Percentiles rank a stretch among this genome's conserved stretches.
phyloP scores from a whole-genome alignment of 2,888 invertebrate genomes.

The Drosophila suboccidentalis region DNA sequence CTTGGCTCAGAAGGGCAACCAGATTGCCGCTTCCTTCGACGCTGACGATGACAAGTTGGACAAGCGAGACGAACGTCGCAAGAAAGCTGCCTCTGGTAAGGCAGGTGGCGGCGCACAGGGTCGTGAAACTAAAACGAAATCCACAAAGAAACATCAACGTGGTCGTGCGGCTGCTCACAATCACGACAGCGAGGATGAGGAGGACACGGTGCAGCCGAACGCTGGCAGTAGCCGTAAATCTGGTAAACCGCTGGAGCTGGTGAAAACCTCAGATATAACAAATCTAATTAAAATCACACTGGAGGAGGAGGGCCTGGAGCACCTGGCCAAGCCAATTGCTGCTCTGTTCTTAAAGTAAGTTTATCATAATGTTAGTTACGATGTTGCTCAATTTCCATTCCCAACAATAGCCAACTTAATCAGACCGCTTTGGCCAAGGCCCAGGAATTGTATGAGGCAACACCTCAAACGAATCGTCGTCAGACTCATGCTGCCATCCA shows the following conservation, averaged over 20 bases:
- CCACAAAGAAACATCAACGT: constrained; percentile 92
- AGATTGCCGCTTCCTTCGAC: constrained; percentile 55
- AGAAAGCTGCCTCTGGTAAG: constrained; percentile 95
- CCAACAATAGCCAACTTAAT: constrained; percentile 87
- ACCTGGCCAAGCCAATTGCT: constrained; percentile 90
- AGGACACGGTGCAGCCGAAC: constrained; percentile 85
- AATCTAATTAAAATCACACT: constrained; percentile 87
- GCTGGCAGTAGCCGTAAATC: constrained; percentile 84
- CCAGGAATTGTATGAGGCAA: constrained; percentile 91
- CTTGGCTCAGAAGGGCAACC: constrained; percentile 83
- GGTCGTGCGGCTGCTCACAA: constrained; percentile 85
- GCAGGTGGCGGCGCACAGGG: constrained; percentile 97
- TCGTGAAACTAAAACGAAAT: constrained; percentile 97
- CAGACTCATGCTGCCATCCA: constrained; percentile 93
- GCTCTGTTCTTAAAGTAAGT: constrained; percentile 89
- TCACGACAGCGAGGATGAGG: constrained; percentile 89
- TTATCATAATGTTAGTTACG: not conserved
- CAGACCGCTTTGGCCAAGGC: constrained; percentile 89
- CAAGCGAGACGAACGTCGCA: constrained; percentile 94
- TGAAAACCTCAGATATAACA: constrained; percentile 89
- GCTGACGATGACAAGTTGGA: constrained; percentile 87
- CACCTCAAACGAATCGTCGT: constrained; percentile 90
- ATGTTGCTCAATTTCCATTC: not conserved
- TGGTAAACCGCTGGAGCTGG: constrained; percentile 87
- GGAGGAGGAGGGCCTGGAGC: constrained; percentile 91